Evolutionary conservation across 2,113 vertebrate species (phyloP), one percentile per base, ranked within the genome.

Genomic region (Urocitellus parryii): DNA sequence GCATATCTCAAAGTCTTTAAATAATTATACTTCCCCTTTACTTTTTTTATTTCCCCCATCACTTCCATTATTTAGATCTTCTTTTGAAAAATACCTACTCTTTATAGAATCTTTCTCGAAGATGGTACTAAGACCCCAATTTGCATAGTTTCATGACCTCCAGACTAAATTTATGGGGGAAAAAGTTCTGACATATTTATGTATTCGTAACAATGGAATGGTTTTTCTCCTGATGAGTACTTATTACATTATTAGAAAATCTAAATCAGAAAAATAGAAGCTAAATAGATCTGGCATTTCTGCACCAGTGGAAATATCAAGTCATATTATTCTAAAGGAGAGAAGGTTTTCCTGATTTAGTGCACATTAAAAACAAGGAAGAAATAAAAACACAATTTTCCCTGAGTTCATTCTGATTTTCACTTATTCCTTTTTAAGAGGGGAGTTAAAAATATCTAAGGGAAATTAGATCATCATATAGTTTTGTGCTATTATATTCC

Each of bases 381-480:
- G 68, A 93, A 80, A 85, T 93, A 94, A 96, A 96, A 95, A 85
- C 12, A 91, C 22, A 95, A 80, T 72, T 90, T 96, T 82, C 58
- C 25, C 90, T 53, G 67, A 87, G 48, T 96, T 96, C 95, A 89
- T 96, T 96, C 53, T 95, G 81, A 92, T 96, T 92, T 95, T 93
- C 92, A 88, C 81, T 95, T 68, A 97, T 95, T 95, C 96, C 76
- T 87, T 96, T 94, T 97, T 90, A 96, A 93, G 97, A 94, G 95
- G 65, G 94, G 94, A 97, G 82, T 39, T 94, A 94, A 58, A 58
- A 96, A 34, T 88, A 96, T 93, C 96, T 93, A 98, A 95, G 95
- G 91, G 95, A 97, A 98, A 97, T 90, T 97, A 96, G 97, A 96
- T 98, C 34, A 91, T 84, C 95, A 88, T 98, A 93, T 96, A 96